phyloP scores from a whole-genome alignment of 2,797 vertebrate species.

The Steatocranus sp. region DNA sequence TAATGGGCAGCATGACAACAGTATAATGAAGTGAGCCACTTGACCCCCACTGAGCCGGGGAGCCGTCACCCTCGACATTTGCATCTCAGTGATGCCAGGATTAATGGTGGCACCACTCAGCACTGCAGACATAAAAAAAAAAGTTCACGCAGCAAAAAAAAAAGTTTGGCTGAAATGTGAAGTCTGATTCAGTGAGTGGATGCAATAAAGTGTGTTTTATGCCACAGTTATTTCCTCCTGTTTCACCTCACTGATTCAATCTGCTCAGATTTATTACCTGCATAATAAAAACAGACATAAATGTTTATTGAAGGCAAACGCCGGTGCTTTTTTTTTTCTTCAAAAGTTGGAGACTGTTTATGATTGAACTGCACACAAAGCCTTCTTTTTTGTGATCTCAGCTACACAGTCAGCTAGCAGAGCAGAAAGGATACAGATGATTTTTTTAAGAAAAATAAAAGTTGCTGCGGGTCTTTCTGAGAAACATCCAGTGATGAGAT shows the following conservation, averaged over 20 bases:
- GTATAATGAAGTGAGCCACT: constrained; percentile 80
- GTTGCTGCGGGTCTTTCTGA: constrained; percentile 10
- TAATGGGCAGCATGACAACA: constrained; percentile 78
- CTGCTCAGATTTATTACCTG: constrained; percentile 11
- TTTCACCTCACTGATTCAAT: not conserved
- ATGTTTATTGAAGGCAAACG: not conserved
- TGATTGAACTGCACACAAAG: not conserved
- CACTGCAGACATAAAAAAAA: constrained; percentile 26
- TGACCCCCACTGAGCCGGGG: constrained; percentile 70
- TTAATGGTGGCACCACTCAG: constrained; percentile 57
- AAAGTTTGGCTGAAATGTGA: not conserved
- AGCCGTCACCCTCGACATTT: constrained; percentile 71
- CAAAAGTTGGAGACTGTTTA: not conserved
- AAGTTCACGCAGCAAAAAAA: not conserved
- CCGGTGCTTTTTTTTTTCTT: not conserved
- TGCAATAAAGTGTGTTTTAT: not conserved
- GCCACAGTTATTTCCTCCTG: constrained; percentile 6
- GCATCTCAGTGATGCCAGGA: constrained; percentile 78
- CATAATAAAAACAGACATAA: not conserved
- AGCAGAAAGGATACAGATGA: not conserved
- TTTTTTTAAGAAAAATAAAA: not conserved
- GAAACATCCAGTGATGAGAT: constrained; percentile 42
- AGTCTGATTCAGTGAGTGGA: not conserved
- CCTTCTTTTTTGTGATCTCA: not conserved
- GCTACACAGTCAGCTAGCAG: not conserved